Conservation (phyloP, 2,888 invertebrate genomes). For the Orgyia antiqua region DNA sequence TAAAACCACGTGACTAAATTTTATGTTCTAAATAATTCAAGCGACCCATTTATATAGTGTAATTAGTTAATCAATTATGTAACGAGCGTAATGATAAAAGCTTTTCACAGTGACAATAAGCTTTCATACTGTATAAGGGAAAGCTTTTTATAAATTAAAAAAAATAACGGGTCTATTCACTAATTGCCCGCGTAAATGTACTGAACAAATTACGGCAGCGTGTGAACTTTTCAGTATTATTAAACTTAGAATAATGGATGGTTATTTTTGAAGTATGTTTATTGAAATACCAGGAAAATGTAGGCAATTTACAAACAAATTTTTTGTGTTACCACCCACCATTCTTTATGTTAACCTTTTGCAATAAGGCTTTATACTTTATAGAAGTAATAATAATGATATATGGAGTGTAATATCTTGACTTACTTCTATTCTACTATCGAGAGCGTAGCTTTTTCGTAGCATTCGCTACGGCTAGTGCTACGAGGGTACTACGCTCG, state of each 20-base stretch:
- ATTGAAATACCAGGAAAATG: too few relatives aligned
- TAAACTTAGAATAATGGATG: not conserved
- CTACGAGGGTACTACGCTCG: slow-evolving; percentile 29
- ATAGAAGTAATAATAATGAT: slow-evolving; percentile 10
- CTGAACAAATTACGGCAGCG: slow-evolving; percentile 10
- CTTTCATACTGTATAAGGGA: slow-evolving; percentile 13
- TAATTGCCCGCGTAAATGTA: slow-evolving; percentile 26
- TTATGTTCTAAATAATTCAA: slow-evolving; percentile 13
- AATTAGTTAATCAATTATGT: slow-evolving; percentile 54
- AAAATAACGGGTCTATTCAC: slow-evolving; percentile 7
- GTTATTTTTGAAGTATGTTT: not conserved
- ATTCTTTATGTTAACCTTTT: too few relatives aligned
- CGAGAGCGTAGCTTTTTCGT: slow-evolving; percentile 32
- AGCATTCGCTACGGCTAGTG: slow-evolving; percentile 40
- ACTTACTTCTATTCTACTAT: slow-evolving; percentile 39
- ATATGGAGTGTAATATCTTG: slow-evolving; percentile 17
- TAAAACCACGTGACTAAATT: slow-evolving; percentile 30
- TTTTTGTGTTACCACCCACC: too few relatives aligned
- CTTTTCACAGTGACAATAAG: slow-evolving; percentile 20
- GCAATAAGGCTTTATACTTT: too few relatives aligned
- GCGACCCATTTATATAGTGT: slow-evolving; percentile 34
- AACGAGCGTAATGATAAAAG: slow-evolving; percentile 31
- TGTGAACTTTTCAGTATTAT: slow-evolving; percentile 6
- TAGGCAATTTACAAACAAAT: too few relatives aligned
- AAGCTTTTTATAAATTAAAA: slow-evolving; percentile 26